A percentile compares a stretch with the other conserved stretches of the same genome.
phyloP scores from a whole-genome alignment of 2,888 invertebrate genomes.

The Dicycla oo region DNA sequence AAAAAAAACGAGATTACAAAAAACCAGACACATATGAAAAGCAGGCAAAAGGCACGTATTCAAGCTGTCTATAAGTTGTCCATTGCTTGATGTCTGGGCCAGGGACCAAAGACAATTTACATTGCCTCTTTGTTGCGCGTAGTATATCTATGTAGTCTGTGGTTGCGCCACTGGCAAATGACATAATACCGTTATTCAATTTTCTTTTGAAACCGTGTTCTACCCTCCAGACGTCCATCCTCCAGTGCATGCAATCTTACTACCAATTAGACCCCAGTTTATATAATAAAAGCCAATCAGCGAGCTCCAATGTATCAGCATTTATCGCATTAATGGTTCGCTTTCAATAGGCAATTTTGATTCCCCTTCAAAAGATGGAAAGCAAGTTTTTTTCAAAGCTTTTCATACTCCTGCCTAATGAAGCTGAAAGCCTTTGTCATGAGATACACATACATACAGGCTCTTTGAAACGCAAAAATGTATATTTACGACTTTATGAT shows the following conservation, averaged over 20 bases:
- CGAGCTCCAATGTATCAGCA: slow-evolving; percentile 28
- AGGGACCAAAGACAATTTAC: no score
- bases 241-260: slow-evolving; percentile 1
- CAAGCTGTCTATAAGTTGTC: no score
- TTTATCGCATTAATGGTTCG: slow-evolving; percentile 66
- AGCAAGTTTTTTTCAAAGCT: slow-evolving; percentile 65
- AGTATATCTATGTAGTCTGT: no score
- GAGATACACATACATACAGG: slow-evolving; percentile 66
- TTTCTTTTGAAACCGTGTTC: background rate
- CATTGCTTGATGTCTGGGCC: no score
- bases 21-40: no score
- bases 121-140: no score
- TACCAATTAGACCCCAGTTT: slow-evolving; percentile 35
- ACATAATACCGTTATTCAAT: background rate
- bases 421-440: slow-evolving; percentile 76
- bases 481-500: slow-evolving; percentile 58
- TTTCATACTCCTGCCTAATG: slow-evolving; percentile 71
- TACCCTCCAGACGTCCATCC: background rate
- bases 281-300: slow-evolving; percentile 48
- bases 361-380: slow-evolving; percentile 55
- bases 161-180: no score
- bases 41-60: no score
- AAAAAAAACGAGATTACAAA: no score
- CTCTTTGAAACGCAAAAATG: slow-evolving; percentile 54
- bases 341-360: slow-evolving; percentile 72